phyloP scores from a whole-genome alignment of 2,888 invertebrate genomes.

The Synanthedon vespiformis region DNA sequence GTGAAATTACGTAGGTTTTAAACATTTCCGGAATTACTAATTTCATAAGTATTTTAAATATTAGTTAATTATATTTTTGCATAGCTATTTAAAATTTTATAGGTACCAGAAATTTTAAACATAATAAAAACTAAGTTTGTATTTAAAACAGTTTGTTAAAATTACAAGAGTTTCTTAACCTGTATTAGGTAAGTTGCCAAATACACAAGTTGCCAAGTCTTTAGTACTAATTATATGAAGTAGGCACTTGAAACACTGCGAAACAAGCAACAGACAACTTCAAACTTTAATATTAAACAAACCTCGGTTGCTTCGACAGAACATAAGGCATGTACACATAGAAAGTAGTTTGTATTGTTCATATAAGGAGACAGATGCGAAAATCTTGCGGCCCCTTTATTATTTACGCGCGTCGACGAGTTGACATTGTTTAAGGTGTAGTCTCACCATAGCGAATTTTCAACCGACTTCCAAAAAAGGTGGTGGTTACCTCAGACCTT shows the following conservation, averaged over 20 bases:
- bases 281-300: not conserved
- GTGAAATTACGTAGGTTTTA: too few species aligned
- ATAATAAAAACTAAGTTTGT: too few species aligned
- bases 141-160: too few species aligned
- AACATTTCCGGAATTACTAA: too few species aligned
- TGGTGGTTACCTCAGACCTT: too few species aligned
- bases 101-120: too few species aligned
- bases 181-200: not conserved
- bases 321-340: not conserved
- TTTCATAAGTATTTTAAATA: too few species aligned
- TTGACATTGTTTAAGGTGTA: slow-evolving; percentile 25
- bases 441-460: slow-evolving; percentile 10
- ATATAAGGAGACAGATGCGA: slow-evolving; percentile 11
- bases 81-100: too few species aligned
- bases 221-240: not conserved
- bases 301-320: not conserved
- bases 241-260: not conserved
- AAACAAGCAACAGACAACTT: not conserved
- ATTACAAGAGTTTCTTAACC: not conserved
- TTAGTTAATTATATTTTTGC: too few species aligned
- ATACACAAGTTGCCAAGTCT: not conserved
- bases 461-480: too few species aligned
- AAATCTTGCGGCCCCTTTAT: slow-evolving; percentile 27
- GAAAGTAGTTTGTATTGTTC: not conserved
- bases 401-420: slow-evolving; percentile 35